A percentile compares a stretch with the other conserved stretches of the same genome.
phyloP scores from a whole-genome alignment of 1,140 invertebrate genomes.

The Mactra quadrangularis region DNA sequence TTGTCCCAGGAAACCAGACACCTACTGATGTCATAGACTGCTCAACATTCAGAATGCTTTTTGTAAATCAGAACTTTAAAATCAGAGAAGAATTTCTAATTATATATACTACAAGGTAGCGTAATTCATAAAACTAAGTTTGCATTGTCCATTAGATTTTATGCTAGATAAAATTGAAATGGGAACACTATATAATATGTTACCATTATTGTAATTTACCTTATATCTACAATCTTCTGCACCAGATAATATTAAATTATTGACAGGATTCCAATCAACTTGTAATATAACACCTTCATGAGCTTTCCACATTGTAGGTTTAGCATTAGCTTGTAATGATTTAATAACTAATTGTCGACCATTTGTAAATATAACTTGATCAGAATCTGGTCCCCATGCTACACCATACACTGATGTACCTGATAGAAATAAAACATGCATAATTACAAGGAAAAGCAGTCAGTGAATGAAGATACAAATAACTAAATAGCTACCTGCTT shows the following conservation, averaged over 20 bases:
- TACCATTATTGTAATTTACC: conserved; percentile 77
- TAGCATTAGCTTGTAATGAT: conserved; percentile 94
- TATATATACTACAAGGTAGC: too few relatives aligned
- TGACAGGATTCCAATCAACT: conserved; percentile 94
- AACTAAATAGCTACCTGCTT: conserved; percentile 84
- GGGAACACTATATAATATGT: too few relatives aligned
- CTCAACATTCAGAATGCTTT: too few relatives aligned
- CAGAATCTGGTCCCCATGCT: conserved; percentile 94
- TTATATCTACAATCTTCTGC: conserved; percentile 98
- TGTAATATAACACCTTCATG: conserved; percentile 96
- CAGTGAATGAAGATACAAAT: too few relatives aligned
- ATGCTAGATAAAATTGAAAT: too few relatives aligned
- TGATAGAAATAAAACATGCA: conserved; percentile 71
- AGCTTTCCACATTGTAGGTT: conserved; percentile 96
- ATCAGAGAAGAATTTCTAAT: too few relatives aligned
- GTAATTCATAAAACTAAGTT: too few relatives aligned
- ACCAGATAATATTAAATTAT: conserved; percentile 95
- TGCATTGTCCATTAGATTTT: too few relatives aligned
- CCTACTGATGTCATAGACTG: too few relatives aligned
- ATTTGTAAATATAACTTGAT: conserved; percentile 92
- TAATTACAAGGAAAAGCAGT: too few relatives aligned
- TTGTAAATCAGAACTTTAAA: too few relatives aligned
- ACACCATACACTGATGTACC: conserved; percentile 91
- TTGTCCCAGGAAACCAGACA: too few relatives aligned
- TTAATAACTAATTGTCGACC: conserved; percentile 94